phyloP scores from a whole-genome alignment of 2,113 vertebrate species.

The Heteronetta atricapilla region DNA sequence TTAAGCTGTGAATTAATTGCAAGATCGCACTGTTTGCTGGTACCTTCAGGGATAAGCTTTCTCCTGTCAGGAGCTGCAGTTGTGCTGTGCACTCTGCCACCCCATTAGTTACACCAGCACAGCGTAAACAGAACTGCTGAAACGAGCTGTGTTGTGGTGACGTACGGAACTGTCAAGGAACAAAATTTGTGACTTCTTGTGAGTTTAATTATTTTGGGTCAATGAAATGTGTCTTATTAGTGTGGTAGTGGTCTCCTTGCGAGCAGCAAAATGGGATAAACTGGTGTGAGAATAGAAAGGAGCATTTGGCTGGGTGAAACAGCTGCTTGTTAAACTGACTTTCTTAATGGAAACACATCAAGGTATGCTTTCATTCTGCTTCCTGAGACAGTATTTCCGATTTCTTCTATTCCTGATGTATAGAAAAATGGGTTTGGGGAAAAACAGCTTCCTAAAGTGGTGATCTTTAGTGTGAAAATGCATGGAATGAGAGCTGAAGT shows the following conservation, averaged over 20 bases:
- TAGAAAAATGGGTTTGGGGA: neutral
- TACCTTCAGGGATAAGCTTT: neutral
- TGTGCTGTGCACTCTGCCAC: neutral
- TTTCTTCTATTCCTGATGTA: neutral
- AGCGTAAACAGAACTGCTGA: neutral
- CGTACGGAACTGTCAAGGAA: neutral
- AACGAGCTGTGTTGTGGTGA: neutral
- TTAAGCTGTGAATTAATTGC: neutral
- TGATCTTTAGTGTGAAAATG: neutral
- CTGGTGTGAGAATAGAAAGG: neutral
- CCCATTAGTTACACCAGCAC: neutral
- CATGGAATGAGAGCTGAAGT: neutral
- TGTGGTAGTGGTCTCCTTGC: neutral
- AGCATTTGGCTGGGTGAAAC: neutral
- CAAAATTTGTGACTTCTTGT: neutral
- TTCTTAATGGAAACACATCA: neutral
- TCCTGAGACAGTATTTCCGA: neutral
- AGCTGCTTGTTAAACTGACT: neutral
- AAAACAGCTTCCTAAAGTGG: neutral
- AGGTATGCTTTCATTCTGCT: neutral
- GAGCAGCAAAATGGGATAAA: neutral
- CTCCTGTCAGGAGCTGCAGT: neutral
- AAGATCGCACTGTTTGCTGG: neutral
- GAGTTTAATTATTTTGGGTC: neutral
- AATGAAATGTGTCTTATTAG: neutral